Conservation (phyloP, 1,140 invertebrate species). For the Drosophila sp. region DNA sequence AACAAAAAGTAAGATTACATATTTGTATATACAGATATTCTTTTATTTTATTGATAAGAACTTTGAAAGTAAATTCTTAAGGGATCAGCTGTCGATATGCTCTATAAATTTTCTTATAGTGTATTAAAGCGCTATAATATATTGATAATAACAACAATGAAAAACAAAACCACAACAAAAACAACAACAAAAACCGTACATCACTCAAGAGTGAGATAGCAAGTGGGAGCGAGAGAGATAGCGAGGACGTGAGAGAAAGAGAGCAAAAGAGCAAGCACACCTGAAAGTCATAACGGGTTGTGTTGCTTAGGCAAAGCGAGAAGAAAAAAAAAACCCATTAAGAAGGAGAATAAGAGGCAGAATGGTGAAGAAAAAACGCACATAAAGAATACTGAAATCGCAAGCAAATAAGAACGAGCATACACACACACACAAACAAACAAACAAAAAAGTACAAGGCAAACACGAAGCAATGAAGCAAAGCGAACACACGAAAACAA, state of each 20-base stretch:
- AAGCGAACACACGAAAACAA: slow-evolving; percentile 44
- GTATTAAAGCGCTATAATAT: slow-evolving; percentile 45
- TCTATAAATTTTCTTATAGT: slow-evolving; percentile 13
- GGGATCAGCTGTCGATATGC: slow-evolving; percentile 2
- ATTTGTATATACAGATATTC: too few relatives aligned
- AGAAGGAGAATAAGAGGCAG: slow-evolving; percentile 16
- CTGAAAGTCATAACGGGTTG: slow-evolving; percentile 62
- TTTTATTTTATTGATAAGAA: too few relatives aligned
- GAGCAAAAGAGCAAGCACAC: slow-evolving; percentile 23
- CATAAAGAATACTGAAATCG: slow-evolving; percentile 57
- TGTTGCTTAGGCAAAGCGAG: slow-evolving; percentile 37
- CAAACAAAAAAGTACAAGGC: slow-evolving; percentile 25
- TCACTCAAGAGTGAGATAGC: slow-evolving; percentile 20
- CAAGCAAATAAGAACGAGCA: slow-evolving; percentile 67
- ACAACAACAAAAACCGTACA: slow-evolving; percentile 11
- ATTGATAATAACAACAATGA: slow-evolving; percentile 65
- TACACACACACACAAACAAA: slow-evolving; percentile 37
- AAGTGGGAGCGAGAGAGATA: slow-evolving; percentile 14
- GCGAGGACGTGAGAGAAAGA: slow-evolving; percentile 5
- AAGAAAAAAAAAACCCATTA: slow-evolving; percentile 27
- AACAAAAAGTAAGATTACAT: too few relatives aligned
- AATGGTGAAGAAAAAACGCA: slow-evolving; percentile 30
- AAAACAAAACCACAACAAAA: slow-evolving; percentile 24
- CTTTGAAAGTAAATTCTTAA: not conserved
- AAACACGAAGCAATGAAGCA: slow-evolving; percentile 39